These are phyloP conservation scores for Brachyistius frenatus DNA, from an alignment of 2,113 vertebrate species.

Conservation along the genomic window DNA sequence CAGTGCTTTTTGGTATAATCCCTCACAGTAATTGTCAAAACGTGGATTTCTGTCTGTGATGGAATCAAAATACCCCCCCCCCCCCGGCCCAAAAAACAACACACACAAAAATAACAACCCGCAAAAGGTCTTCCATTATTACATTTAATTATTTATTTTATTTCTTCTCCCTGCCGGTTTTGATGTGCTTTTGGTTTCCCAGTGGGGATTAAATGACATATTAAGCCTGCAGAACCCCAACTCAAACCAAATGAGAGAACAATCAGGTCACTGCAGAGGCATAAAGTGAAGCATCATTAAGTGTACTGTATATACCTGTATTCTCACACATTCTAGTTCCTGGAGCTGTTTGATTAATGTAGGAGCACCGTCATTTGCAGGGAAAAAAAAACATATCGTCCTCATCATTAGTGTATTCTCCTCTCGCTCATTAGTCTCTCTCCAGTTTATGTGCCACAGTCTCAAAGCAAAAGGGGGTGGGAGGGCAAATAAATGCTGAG, in stretches of 20 bases:
- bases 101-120: too few species aligned
- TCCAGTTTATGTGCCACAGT: not conserved
- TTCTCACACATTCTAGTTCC: not conserved
- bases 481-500: too few species aligned
- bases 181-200: not conserved
- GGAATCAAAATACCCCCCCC: not conserved
- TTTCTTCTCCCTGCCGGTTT: conserved; percentile 25
- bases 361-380: not conserved
- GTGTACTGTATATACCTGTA: too few species aligned
- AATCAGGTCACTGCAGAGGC: conserved; percentile 1
- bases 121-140: not conserved
- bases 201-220: not conserved
- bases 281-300: conserved; percentile 14
- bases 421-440: not conserved
- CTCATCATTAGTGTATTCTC: not conserved
- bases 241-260: conserved; percentile 17
- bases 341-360: not conserved
- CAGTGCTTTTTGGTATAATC: conserved; percentile 14
- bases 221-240: conserved; percentile 1
- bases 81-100: too few species aligned
- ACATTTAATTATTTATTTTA: conserved; percentile 45
- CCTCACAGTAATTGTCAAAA: conserved; percentile 19
- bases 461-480: too few species aligned
- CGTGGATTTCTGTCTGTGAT: conserved; percentile 1
- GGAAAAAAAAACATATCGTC: not conserved